Base-by-base conservation (phyloP, 2,113 vertebrate species). In the Zosterops borbonicus region DNA sequence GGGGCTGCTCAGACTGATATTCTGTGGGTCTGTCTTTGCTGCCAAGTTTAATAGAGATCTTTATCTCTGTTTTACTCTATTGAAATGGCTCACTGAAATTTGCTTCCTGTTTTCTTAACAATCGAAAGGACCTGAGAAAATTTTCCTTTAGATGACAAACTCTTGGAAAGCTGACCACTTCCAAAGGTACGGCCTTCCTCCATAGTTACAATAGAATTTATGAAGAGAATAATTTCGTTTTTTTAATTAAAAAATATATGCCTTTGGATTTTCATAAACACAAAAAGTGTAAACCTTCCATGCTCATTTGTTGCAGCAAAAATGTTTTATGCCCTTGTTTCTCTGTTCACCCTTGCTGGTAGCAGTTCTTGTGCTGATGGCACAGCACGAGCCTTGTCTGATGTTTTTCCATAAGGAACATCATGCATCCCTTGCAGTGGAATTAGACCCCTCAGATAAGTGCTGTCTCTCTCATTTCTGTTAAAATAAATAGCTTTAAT, bases 61-160 rank as follows among this genome's bases (percentile, higher is more conserved):
- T 59, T 67, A 67, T 91, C 52, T 92, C 55, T 53, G 0, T 44
- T 67, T 70, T 44, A 41, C 73, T 76, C 35, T 71, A 25, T 83
- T 83, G 70, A 91, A 95, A 94, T 55, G 52, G 35, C 74, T 93
- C 58, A n/a, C 83, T 88, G 90, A 94, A 92, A 94, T 91, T 88
- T 2, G 6, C 74, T 96, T 96, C 94, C 92, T 94, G 84, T 94
- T 96, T 95, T 87, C 62, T 71, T 83, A 86, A 82, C 62, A 88
- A 84, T 85, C 94, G 83, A 75, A 95, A 89, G 65, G 81, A 93
- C 60, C 76, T 55, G 83, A 96, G 83, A 94, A 90, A 64, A 71
- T 94, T 85, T 94, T 93, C 56, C 58, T 68, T 74, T 90, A 53
- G 65, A 46, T 94, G 83, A 89, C 64, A 94, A 82, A 53, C 60